Percentiles rank a stretch among this genome's conserved stretches.
phyloP scores from a whole-genome alignment of 2,113 vertebrate genomes.

The Vimba vimba region DNA sequence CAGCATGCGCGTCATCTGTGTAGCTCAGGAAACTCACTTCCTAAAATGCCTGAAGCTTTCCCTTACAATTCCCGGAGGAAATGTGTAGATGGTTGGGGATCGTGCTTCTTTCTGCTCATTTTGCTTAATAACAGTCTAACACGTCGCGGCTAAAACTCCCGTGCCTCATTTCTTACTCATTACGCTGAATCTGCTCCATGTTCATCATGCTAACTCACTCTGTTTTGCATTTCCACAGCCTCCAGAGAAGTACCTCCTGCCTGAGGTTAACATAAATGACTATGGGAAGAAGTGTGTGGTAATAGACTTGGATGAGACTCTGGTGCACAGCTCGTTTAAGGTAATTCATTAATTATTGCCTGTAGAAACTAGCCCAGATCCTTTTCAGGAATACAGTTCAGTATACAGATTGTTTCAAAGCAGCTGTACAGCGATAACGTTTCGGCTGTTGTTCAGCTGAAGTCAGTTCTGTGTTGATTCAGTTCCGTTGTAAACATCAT shows the following conservation, averaged over 20 bases:
- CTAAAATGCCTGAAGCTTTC: constrained; percentile 5
- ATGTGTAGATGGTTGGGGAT: neutral
- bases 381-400: neutral
- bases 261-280: constrained; percentile 93
- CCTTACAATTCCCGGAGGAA: constrained; percentile 7
- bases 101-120: neutral
- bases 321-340: constrained; percentile 99
- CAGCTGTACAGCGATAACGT: no score
- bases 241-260: constrained; percentile 96
- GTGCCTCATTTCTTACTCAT: constrained; percentile 60
- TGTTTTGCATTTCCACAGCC: constrained; percentile 75
- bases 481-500: no score
- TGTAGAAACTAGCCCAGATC: neutral
- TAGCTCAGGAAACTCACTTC: constrained; percentile 34
- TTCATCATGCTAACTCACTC: neutral
- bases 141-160: neutral
- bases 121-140: neutral
- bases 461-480: no score
- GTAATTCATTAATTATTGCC: constrained; percentile 68
- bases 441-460: no score
- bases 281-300: constrained; percentile 98
- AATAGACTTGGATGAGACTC: constrained; percentile 97
- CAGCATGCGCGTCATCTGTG: constrained; percentile 27
- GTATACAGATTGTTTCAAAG: no score
- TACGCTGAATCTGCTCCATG: constrained; percentile 43